Percentiles rank a stretch among this genome's conserved stretches.
phyloP scores from a whole-genome alignment of 2,888 invertebrate species.

The Parnassius orleans region DNA sequence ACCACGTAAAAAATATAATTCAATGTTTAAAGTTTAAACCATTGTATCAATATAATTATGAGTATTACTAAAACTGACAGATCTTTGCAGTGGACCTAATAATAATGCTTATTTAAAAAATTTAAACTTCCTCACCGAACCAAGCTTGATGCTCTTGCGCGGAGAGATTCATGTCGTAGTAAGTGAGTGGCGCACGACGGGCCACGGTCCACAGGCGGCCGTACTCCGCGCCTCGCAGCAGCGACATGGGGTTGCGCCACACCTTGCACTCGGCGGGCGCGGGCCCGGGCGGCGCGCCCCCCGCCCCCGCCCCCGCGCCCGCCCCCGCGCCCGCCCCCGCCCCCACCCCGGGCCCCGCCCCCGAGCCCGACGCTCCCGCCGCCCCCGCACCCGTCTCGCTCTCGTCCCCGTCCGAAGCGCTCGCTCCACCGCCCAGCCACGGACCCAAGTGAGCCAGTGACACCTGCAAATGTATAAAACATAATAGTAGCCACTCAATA shows the following conservation, averaged over 20 bases:
- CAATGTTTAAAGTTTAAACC: too few relatives aligned
- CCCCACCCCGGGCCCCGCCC: slow-evolving; percentile 85
- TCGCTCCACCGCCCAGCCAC: slow-evolving; percentile 89
- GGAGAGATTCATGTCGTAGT: slow-evolving; percentile 99
- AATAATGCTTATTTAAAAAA: too few relatives aligned
- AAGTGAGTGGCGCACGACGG: slow-evolving; percentile 96
- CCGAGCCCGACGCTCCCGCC: slow-evolving; percentile 81
- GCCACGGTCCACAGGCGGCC: slow-evolving; percentile 95
- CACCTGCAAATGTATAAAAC: slow-evolving; percentile 63
- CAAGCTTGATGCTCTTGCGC: slow-evolving; percentile 93
- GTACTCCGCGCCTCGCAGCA: slow-evolving; percentile 98
- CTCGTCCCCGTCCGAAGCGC: slow-evolving; percentile 86
- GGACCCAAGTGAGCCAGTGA: slow-evolving; percentile 96
- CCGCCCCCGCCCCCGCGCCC: slow-evolving; percentile 92
- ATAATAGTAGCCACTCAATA: too few relatives aligned
- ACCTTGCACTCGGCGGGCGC: slow-evolving; percentile 90
- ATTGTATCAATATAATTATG: too few relatives aligned
- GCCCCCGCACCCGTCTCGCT: background rate
- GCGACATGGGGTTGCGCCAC: slow-evolving; percentile 97
- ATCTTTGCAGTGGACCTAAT: too few relatives aligned
- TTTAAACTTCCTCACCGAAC: slow-evolving; percentile 39
- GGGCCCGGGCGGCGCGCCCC: slow-evolving; percentile 91
- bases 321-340: slow-evolving; percentile 94
- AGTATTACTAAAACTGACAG: too few relatives aligned
- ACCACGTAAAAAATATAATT: too few relatives aligned